A percentile compares a stretch with the other conserved stretches of the same genome.
Evolutionary conservation across 1,140 invertebrate species (phyloP).

Genomic region (Saccostrea glomerata): DNA sequence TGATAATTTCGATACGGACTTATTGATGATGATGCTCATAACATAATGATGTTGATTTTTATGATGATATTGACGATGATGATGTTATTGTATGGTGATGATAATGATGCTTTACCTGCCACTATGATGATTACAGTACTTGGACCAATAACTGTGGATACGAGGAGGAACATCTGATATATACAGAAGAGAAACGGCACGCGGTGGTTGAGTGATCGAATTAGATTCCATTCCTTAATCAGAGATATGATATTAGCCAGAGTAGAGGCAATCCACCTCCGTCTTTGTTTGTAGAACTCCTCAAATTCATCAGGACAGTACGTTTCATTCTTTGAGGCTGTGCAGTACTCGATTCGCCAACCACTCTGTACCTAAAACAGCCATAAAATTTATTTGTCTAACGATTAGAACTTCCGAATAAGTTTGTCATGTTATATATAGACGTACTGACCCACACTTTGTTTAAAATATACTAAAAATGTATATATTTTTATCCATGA

Average conservation of each 20-base stretch:
- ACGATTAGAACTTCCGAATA: no score
- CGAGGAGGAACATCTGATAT: conserved; percentile 77
- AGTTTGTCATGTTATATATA: no score
- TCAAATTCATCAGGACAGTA: conserved; percentile 83
- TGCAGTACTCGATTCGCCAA: conserved; percentile 83
- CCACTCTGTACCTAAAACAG: background rate
- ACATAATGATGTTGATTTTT: no score
- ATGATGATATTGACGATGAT: no score
- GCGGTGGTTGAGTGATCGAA: conserved; percentile 81
- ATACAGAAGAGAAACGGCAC: conserved; percentile 71
- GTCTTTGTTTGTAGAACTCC: conserved; percentile 84
- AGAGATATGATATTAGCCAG: conserved; percentile 84
- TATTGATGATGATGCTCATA: no score
- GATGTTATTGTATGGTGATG: no score
- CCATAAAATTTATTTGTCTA: no score
- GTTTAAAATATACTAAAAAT: no score
- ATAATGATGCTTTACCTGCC: conserved; percentile 78
- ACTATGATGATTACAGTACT: conserved; percentile 84
- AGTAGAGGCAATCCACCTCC: conserved; percentile 85
- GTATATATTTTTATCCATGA: no score
- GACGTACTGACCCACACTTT: no score
- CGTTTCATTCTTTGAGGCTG: conserved; percentile 83
- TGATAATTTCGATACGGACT: no score
- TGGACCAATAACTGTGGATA: conserved; percentile 83
- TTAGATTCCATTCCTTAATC: conserved; percentile 79